Percentiles rank a stretch among this genome's conserved stretches.
Conservation (phyloP, 2,797 vertebrate species). For the Aythya fuligula region DNA sequence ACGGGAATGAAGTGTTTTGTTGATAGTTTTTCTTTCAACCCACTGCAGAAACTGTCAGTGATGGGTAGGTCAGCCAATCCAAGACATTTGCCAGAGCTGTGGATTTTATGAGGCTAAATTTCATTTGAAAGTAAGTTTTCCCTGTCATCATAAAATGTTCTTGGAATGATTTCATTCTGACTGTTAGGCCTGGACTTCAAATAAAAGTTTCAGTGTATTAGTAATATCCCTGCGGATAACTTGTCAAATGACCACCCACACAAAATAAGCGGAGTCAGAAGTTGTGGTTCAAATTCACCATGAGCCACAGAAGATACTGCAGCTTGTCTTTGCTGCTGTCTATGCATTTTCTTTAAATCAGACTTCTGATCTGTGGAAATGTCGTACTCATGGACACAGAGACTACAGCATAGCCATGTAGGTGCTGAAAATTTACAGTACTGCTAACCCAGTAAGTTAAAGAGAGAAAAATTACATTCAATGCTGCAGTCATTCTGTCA, state of each 20-base stretch:
- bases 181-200: conserved; percentile 48
- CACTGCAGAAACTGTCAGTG: neutral
- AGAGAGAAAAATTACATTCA: neutral
- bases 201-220: conserved; percentile 29
- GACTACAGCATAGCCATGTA: neutral
- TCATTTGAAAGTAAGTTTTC: conserved; percentile 27
- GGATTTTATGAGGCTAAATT: neutral
- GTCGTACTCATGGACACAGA: neutral
- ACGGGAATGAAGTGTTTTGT: conserved; percentile 14
- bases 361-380: conserved; percentile 39
- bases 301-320: neutral
- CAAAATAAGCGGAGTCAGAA: conserved; percentile 20
- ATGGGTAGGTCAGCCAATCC: conserved; percentile 10
- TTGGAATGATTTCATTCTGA: conserved; percentile 33
- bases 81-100: neutral
- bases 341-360: conserved; percentile 50
- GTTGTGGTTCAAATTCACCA: neutral
- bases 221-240: conserved; percentile 11
- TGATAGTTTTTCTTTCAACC: conserved; percentile 34
- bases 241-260: conserved; percentile 27
- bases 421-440: neutral
- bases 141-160: neutral
- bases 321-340: conserved; percentile 47
- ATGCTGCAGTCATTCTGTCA: neutral
- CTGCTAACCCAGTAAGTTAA: neutral